Evolutionary conservation across 2,797 vertebrate genomes (phyloP).

Genomic region (Hippocampus kuda): DNA sequence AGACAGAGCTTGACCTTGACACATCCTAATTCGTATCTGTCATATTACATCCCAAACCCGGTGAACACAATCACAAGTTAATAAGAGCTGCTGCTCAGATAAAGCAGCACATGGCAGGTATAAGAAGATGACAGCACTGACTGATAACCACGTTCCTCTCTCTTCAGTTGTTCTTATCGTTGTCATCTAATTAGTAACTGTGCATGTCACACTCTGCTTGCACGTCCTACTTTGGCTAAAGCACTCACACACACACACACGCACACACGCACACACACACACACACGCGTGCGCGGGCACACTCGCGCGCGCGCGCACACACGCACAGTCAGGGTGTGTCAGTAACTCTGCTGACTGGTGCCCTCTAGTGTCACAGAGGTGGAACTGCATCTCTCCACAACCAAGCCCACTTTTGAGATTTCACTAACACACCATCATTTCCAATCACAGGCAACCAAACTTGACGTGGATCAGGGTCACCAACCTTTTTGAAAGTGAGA

Average conservation of each 20-base stretch:
- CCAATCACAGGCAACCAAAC: neutral
- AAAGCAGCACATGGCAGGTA: slow-evolving; percentile 28
- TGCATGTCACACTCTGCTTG: slow-evolving; percentile 19
- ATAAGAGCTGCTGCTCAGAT: slow-evolving; percentile 37
- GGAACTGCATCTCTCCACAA: slow-evolving; percentile 34
- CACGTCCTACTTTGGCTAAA: slow-evolving; percentile 16
- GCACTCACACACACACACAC: neutral
- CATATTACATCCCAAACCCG: slow-evolving; percentile 8
- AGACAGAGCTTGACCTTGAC: slow-evolving; percentile 22
- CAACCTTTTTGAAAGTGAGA: too few relatives aligned
- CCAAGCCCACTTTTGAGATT: too few relatives aligned
- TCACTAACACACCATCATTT: neutral
- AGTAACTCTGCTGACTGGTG: slow-evolving; percentile 22
- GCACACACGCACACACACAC: neutral
- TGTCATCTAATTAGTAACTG: slow-evolving; percentile 19
- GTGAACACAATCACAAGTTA: slow-evolving; percentile 27
- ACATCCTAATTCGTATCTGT: slow-evolving; percentile 16
- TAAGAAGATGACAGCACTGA: slow-evolving; percentile 8
- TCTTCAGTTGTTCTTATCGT: slow-evolving; percentile 5
- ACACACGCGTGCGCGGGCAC: neutral
- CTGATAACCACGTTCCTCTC: slow-evolving; percentile 22
- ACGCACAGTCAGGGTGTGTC: slow-evolving; percentile 45
- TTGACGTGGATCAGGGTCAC: too few relatives aligned
- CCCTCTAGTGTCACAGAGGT: slow-evolving; percentile 52
- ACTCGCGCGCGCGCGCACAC: neutral